Conservation (phyloP, 2,888 invertebrate species). For the Tubiluchus corallicola region DNA sequence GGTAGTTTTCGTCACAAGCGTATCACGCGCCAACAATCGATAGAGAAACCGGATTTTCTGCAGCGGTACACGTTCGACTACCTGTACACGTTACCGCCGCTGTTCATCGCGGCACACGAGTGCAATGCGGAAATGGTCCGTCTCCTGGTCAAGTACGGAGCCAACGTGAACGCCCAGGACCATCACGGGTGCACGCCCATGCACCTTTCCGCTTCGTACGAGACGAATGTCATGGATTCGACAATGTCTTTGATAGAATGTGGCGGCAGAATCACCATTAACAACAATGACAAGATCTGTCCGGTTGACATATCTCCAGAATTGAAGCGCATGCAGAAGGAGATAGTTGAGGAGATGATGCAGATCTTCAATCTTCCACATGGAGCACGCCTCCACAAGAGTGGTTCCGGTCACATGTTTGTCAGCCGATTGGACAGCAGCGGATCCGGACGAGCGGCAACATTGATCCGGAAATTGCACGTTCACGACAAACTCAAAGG, state of each 20-base stretch:
- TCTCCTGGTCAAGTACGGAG: neutral
- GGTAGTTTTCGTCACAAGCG: neutral
- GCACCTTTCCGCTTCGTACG: neutral
- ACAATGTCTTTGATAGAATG: neutral
- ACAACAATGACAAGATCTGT: neutral
- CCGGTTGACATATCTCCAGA: neutral
- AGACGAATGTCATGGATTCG: neutral
- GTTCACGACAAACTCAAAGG: neutral
- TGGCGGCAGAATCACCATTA: neutral
- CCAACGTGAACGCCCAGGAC: neutral
- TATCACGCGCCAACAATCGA: neutral
- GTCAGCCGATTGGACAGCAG: neutral
- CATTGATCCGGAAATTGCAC: neutral
- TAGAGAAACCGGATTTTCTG: neutral
- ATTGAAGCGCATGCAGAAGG: neutral
- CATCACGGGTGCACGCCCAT: neutral
- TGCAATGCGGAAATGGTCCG: neutral
- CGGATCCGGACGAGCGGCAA: neutral
- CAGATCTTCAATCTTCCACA: neutral
- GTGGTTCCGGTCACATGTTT: neutral
- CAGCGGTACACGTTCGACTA: neutral
- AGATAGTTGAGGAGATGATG: neutral
- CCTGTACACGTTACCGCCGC: constrained; percentile 3
- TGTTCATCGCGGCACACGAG: neutral
- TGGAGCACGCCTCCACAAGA: neutral